Conservation (phyloP, 2,113 vertebrate species). For the Saccopteryx bilineata region DNA sequence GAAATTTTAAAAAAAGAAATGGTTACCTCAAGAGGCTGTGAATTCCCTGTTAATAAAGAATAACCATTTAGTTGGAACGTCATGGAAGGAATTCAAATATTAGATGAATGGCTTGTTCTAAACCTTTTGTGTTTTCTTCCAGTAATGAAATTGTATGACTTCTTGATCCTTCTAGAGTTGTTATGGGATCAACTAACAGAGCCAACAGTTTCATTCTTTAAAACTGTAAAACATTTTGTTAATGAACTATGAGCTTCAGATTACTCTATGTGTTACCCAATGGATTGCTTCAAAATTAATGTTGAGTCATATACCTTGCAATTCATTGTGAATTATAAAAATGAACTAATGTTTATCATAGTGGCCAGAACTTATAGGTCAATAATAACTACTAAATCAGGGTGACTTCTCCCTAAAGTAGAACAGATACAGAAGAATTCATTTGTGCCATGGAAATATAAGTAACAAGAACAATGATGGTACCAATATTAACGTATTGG, state of each 20-base stretch:
- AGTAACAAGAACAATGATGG: not conserved
- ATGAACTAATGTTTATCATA: not conserved
- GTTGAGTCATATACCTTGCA: not conserved
- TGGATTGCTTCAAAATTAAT: slow-evolving; percentile 15
- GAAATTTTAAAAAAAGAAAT: not conserved
- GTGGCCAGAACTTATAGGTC: not conserved
- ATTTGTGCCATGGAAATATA: not conserved
- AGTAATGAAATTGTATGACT: not conserved
- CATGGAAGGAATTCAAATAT: not conserved
- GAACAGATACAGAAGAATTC: not conserved
- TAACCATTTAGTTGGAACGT: not conserved
- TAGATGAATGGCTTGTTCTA: not conserved
- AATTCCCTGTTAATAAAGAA: not conserved
- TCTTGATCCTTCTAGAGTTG: not conserved
- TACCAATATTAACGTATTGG: not conserved
- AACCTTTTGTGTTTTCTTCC: not conserved
- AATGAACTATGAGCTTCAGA: not conserved
- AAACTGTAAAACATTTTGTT: not conserved
- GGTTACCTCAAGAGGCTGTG: not conserved
- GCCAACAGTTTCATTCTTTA: not conserved
- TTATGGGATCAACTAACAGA: not conserved
- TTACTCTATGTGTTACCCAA: not conserved
- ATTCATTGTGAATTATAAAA: slow-evolving; percentile 1
- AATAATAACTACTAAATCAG: not conserved
- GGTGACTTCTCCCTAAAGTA: not conserved